Evolutionary conservation across 2,797 vertebrate species (phyloP), one percentile per base, ranked within the genome.

Genomic region (Dendrocincla tyrannina): DNA sequence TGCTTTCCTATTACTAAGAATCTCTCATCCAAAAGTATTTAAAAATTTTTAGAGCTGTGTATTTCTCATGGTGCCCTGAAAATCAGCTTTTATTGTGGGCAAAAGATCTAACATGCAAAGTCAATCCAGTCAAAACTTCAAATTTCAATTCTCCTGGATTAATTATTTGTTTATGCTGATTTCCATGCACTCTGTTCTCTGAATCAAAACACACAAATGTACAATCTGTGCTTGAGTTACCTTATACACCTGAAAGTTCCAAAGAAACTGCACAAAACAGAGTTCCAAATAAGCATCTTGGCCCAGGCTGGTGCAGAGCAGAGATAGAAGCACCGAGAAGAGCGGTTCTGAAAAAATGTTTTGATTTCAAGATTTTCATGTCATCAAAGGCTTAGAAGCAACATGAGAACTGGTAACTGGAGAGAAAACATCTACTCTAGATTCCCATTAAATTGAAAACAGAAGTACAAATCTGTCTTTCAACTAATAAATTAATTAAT

Each of bases 401-500:
- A 59, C 50, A 64, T 50, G 70, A 96, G 97, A 91, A 88, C 67
- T 32, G 50, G 17, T 32, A 53, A 52, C 27, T 52, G 27, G 50
- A 17, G 17, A 32, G 50, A 53, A 53, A 53, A 53, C 17, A 11
- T 32, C 50, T 30, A 11, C 27, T 50, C 28, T 30, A 52, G 17
- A 30, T 30, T 30, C 30, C 28, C 50, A 52, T 52, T 52, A 30
- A 52, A 52, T 11, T 18, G 17, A 96, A 97, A 91, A 86, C 67
- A 86, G 27, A 96, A 91, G 77, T 83, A 95, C 58, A 95, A 85
- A 52, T 42, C 44, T 73, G 53, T 42, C 47, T 97, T 90, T 78
- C 73, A 92, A 84, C 58, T 91, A 83, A 93, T 85, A 96, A 93
- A 95, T 93, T 85, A 93, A 94, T 96, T 76, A 93, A 88, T 94